Evolutionary conservation across 2,888 invertebrate genomes (phyloP).

Genomic region (Notocelia uddmanniana): DNA sequence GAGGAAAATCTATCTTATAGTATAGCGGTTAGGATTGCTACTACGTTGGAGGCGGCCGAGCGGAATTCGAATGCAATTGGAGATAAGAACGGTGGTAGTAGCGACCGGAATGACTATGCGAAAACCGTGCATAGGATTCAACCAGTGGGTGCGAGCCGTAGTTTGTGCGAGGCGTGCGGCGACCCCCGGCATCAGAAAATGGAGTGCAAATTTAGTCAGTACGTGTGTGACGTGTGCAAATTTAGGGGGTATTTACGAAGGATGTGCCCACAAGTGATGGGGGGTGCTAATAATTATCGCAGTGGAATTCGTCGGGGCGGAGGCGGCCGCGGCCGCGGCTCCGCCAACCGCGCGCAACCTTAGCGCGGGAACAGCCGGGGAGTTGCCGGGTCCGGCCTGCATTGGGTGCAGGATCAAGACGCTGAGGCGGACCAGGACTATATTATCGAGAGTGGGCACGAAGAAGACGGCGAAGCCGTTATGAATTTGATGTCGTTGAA

Average conservation of each 20-base stretch:
- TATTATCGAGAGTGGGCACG: background rate
- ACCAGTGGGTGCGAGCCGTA: background rate
- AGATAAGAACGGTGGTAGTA: background rate
- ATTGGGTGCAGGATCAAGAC: background rate
- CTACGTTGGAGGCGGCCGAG: background rate
- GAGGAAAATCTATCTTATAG: slow-evolving; percentile 11
- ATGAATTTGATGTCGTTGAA: slow-evolving; percentile 9
- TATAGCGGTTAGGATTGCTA: slow-evolving; percentile 2
- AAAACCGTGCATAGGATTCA: background rate
- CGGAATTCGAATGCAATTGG: background rate
- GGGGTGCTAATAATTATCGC: too few species aligned
- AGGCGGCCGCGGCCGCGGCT: too few species aligned
- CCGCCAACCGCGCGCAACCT: too few species aligned
- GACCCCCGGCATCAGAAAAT: background rate
- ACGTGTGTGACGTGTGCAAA: slow-evolving; percentile 7
- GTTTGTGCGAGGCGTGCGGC: background rate
- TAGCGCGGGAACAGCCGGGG: background rate
- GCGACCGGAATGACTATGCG: background rate
- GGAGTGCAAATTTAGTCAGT: slow-evolving; percentile 1
- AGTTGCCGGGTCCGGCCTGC: slow-evolving; percentile 6
- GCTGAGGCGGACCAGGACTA: background rate
- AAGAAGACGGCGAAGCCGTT: background rate
- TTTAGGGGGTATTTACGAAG: background rate
- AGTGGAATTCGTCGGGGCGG: too few species aligned
- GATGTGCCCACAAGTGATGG: background rate